A percentile compares a stretch with the other conserved stretches of the same genome.
phyloP scores from a whole-genome alignment of 1,140 invertebrate species.

The Notospermus geniculatus region DNA sequence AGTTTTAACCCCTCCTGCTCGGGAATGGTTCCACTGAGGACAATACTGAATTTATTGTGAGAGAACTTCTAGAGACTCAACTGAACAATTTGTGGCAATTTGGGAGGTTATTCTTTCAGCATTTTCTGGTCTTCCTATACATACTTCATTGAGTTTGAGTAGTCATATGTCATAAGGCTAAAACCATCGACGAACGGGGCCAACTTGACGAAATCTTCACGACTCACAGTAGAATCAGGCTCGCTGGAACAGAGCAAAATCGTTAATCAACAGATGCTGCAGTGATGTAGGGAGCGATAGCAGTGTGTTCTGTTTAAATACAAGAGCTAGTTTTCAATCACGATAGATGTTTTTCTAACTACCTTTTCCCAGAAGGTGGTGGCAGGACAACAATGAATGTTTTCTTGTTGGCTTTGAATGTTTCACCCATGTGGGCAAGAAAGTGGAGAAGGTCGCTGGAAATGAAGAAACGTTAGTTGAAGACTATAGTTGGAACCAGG shows the following conservation, averaged over 20 bases:
- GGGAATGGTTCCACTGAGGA: too few species aligned
- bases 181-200: constrained; percentile 77
- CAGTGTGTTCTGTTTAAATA: background rate
- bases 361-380: constrained; percentile 61
- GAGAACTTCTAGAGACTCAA: too few species aligned
- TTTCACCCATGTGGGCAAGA: constrained; percentile 56
- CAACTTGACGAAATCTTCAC: constrained; percentile 74
- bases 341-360: too few species aligned
- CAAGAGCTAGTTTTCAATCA: background rate
- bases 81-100: too few species aligned
- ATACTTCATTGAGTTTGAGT: constrained; percentile 75
- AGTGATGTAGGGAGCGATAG: background rate
- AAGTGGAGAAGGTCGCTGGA: constrained; percentile 55
- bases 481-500: too few species aligned
- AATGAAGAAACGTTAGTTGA: too few species aligned
- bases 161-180: constrained; percentile 95
- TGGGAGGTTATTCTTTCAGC: too few species aligned
- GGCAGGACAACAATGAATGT: constrained; percentile 81
- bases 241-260: constrained; percentile 23
- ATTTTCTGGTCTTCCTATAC: background rate
- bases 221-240: constrained; percentile 60
- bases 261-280: background rate
- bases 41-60: too few species aligned
- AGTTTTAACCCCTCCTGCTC: too few species aligned
- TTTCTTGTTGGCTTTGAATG: constrained; percentile 61